Evolutionary conservation across 2,113 vertebrate genomes (phyloP), one percentile per base, ranked within the genome.

Genomic region (Eclectus roratus): DNA sequence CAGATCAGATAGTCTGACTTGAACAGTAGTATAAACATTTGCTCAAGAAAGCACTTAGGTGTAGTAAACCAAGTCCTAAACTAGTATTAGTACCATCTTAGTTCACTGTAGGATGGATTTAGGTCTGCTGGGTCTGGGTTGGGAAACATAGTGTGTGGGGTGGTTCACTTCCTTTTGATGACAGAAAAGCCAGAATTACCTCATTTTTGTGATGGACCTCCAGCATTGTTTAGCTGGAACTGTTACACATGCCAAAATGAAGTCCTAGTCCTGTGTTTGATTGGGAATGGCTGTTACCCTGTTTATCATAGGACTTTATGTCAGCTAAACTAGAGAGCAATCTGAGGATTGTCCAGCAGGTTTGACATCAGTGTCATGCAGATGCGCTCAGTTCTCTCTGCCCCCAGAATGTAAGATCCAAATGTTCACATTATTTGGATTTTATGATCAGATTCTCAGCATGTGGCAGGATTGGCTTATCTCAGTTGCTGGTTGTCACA

Each of bases 141-240:
- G 44, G 70, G 70, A 92, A 82, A 35, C 52, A 24, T 10, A 68
- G 63, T 31, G 47, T 89, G 56, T 53, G 44, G 52, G 17, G 21
- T 87, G 15, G 23, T 64, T 92, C 58, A 23, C 49, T 89, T 95
- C 74, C 84, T 89, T 88, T 85, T 80, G 71, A 35, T 92, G 86
- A 83, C 37, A 80, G 68, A 93, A 85, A 70, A 85, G 41, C 15
- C 31, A 71, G 80, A 88, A 80, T 85, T 88, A 71, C 88, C 55
- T 83, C 53, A 73, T 72, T 93, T 87, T 31, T 28, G 27, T 66
- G 71, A 23, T 88, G 71, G 77, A 82, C 46, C 64, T 85, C 58
- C 64, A 73, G 58, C 29, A 7, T 43, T 63, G 60, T 80, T 90
- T 80, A 85, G 37, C 74, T 0, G 1, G 41, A 81, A 49, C 66